Evolutionary conservation across 2,113 vertebrate genomes (phyloP).

Genomic region (Myodes glareolus): DNA sequence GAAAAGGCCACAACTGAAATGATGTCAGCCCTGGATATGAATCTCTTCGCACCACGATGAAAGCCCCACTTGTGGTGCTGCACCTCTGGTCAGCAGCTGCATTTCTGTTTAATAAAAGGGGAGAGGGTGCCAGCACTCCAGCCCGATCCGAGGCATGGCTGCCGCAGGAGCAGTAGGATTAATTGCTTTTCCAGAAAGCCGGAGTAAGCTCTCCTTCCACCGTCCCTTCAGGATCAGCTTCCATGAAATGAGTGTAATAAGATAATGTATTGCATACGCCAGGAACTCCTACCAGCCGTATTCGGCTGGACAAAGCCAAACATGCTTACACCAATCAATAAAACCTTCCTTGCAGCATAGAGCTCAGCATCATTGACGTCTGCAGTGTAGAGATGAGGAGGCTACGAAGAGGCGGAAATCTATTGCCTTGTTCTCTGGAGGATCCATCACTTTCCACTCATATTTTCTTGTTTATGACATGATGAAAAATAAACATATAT

Average conservation of each 20-base stretch:
- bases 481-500: conserved; percentile 32
- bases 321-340: conserved; percentile 76
- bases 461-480: conserved; percentile 53
- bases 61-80: conserved; percentile 70
- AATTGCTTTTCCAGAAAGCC: conserved; percentile 83
- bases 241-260: conserved; percentile 83
- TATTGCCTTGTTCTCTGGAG: conserved; percentile 42
- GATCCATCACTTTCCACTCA: background rate
- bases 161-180: conserved; percentile 75
- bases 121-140: conserved; percentile 72
- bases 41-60: conserved; percentile 77
- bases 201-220: conserved; percentile 76
- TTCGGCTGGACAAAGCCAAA: conserved; percentile 70
- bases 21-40: conserved; percentile 82
- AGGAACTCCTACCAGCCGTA: conserved; percentile 71
- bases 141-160: conserved; percentile 56
- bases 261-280: conserved; percentile 81
- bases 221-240: conserved; percentile 79
- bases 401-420: conserved; percentile 44
- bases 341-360: conserved; percentile 71
- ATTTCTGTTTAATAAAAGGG: conserved; percentile 80
- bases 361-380: conserved; percentile 61
- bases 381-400: conserved; percentile 70
- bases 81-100: conserved; percentile 80
- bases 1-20: conserved; percentile 76